Percentiles rank a stretch among this genome's conserved stretches.
Conservation (phyloP, 2,888 invertebrate species). For the Himalopsyche kuldschensis region DNA sequence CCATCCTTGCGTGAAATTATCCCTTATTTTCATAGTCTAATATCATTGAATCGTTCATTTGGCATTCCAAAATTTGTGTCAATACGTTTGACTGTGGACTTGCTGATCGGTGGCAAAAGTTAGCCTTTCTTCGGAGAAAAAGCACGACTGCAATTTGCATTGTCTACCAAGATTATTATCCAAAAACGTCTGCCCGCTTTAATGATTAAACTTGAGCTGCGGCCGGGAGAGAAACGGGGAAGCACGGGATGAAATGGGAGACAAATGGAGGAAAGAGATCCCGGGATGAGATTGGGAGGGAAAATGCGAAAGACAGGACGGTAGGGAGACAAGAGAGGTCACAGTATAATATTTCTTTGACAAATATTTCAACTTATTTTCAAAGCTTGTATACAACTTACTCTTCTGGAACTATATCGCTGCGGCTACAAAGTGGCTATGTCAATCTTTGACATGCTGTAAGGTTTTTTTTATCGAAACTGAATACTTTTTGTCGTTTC, state of each 20-base stretch:
- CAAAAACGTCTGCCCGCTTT: conserved; percentile 26
- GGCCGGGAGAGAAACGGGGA: not conserved
- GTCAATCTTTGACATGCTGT: not conserved
- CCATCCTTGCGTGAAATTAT: not conserved
- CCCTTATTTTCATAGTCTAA: not conserved
- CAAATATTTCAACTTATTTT: not conserved
- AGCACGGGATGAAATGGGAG: not conserved
- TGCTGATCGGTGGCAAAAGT: not conserved
- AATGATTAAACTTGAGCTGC: conserved; percentile 26
- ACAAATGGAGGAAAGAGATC: not conserved
- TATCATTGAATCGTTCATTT: not conserved
- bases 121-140: not conserved
- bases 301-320: not conserved
- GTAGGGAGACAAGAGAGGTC: not conserved
- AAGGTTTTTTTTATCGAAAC: not conserved
- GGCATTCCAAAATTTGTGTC: not conserved
- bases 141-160: conserved; percentile 16
- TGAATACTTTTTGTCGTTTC: not conserved
- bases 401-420: not conserved
- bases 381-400: not conserved
- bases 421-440: not conserved
- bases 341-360: not conserved
- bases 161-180: conserved; percentile 28
- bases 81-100: not conserved
- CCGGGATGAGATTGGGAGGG: not conserved